Base-by-base conservation (phyloP, 2,888 invertebrate genomes). In the Morinoia aosen region DNA sequence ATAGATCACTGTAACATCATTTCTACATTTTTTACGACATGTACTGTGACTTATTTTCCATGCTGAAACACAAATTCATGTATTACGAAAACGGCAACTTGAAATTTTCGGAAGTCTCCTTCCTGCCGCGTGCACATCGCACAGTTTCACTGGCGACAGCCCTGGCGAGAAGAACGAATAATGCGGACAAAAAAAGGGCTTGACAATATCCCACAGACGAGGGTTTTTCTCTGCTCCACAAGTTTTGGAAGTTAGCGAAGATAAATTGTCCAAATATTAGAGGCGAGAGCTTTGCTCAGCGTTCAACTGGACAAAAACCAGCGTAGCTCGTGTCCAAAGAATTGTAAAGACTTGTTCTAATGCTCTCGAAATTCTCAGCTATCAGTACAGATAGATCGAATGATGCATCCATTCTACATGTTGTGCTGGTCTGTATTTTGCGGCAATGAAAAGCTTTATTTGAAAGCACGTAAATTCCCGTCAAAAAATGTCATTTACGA, bases 221-320 rank as follows among this genome's bases (percentile, higher is more conserved):
- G 90, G 93, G 48, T 33, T 93, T 93, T 93, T 93, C 57, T 57
- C 56, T 12, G 93, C 93, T 57, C 57, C 93, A 48, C 57, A 93
- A 93, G 93, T 93, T 93, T 93, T 93, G n/a, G 57, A 93, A 93
- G 93, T 93, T 93, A 93, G 93, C n/a, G 93, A 57, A 93, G 93
- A 93, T 93, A 93, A 93, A 93, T 93, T 93, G 93, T 93, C 57
- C 93, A 93, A 93, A 93, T 93, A 93, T 93, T 93, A 93, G 93
- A 33, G 93, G 93, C 57, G 57, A 93, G 93, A 56, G 90, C 90
- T 76, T 76, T 76, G 76, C 76, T 76, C 76, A 76, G 33, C 76
- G 76, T 76, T 76, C 76, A 76, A 33, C 76, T 33, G 76, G 76
- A 76, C 76, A 76, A 76, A 76, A 76, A 76, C 76, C 33, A 76